Base-by-base conservation (phyloP, 2,113 vertebrate species). In the Paraplagusia blochii region DNA sequence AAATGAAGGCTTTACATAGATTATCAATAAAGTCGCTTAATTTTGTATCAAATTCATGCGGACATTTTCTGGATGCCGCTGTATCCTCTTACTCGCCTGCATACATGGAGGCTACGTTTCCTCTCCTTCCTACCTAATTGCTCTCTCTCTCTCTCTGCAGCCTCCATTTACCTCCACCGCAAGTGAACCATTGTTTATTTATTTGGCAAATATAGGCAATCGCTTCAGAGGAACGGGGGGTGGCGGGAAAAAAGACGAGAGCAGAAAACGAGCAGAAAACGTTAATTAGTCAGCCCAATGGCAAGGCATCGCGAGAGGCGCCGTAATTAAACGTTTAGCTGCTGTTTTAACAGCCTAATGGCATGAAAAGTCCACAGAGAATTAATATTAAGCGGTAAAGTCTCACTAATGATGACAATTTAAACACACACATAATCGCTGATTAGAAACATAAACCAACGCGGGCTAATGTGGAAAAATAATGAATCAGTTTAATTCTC, bases 1-100 rank as follows among this genome's bases (percentile, higher is more conserved):
- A 77, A 88, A 88, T 83, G 61, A 8, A 60, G 77, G 74, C 75
- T 86, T 85, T 77, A 82, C 88, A 88, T 84, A 79, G 86, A 88
- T 87, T 80, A 89, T 87, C 85, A 90, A 88, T 90, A 90, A 88
- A 83, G 77, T 74, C 74, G 74, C 66, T 82, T 88, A 58, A 74
- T 84, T 85, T 82, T 80, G 66, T 79, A 72, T 80, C 67, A 82
- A 49, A 84, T 81, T 73, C 53, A 61, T 69, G 57, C 60, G 66
- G 64, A 75, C 68, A 52, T 76, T 71, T 68, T 80, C 51, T 47
- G 64, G 84, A 83, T 79, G 64, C 63, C 40, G 16, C 63, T 63
- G 74, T 77, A 84, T 88, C 80, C 58, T n/a, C 58, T 82, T 85
- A 79, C 82, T 50, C 51, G 19, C 35, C 51, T 68, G 59, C 19